Base-by-base conservation (phyloP, 1,140 invertebrate genomes). In the Globodera ellingtonae region DNA sequence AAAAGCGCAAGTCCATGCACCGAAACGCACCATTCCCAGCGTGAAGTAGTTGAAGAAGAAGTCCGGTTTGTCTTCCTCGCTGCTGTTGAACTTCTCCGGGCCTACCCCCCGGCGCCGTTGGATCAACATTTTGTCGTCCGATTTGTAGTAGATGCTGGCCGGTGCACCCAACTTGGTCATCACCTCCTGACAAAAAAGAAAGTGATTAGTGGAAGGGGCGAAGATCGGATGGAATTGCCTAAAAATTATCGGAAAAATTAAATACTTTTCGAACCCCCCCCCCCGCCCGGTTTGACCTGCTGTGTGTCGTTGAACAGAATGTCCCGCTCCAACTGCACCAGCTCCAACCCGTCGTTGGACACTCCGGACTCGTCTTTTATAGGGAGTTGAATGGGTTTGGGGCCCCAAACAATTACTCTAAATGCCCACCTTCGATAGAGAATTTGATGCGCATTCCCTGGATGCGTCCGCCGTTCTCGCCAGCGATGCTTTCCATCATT, bases 121-220 rank as follows among this genome's bases (percentile, higher is more conserved):
- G 78, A 89, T 89, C 47, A 86, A 80, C 87, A 89, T 89, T 78
- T 89, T 89, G 48, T 89, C 87, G 18, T 89, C 88, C n/a, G 84
- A 83, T 72, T 89, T 89, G 80, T 86, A 89, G 79, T 82, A 89
- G 4, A 89, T 81, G 59, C 83, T 83, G 18, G 85, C 80, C 0
- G 87, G 87, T 48, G 87, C 81, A 24, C 87, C 87, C 18, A 89
- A 74, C 48, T 84, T 52, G 18, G 83, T 52, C 35, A 87, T 44
- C 69, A 86, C 84, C 0, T 50, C 73, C 73, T 81, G 79, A 79
- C 70, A 85, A 86, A 15, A 13, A 72, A 72, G n/a, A n/a, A 46
- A 69, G 13, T 62, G 59, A 62, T 62, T 3, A 62, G 59, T 62
- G 59, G 3, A 15, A 35, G 35, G 35, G 6, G 1, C 47, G n/a